Evolutionary conservation across 2,888 invertebrate species (phyloP).

Genomic region (Pediacus dermestoides): DNA sequence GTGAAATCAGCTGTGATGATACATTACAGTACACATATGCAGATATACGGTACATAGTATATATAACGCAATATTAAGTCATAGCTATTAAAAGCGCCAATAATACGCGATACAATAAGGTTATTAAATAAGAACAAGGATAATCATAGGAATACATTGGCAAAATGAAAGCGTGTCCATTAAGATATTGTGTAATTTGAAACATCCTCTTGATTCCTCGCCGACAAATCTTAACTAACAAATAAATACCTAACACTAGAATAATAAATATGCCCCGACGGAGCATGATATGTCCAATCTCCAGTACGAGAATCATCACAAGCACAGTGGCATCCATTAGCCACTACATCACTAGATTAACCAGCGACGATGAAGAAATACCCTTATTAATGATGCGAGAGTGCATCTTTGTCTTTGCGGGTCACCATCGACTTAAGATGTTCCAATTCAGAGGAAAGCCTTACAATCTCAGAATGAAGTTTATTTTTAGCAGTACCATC

Average conservation of each 20-base stretch:
- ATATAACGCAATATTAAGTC: constrained; percentile 24
- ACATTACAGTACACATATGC: constrained; percentile 27
- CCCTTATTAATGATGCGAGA: constrained; percentile 10
- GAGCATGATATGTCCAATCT: constrained; percentile 43
- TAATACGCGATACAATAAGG: constrained; percentile 26
- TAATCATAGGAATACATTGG: constrained; percentile 37
- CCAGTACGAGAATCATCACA: constrained; percentile 38
- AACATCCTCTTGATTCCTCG: constrained; percentile 24
- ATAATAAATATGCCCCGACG: constrained; percentile 39
- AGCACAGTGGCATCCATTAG: constrained; percentile 20
- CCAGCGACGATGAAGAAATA: constrained; percentile 1
- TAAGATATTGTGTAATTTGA: constrained; percentile 35
- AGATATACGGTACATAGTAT: constrained; percentile 15
- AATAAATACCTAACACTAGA: constrained; percentile 44
- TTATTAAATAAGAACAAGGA: constrained; percentile 26
- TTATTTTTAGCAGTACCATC: constrained; percentile 66
- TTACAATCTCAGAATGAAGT: constrained; percentile 80
- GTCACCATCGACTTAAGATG: constrained; percentile 81
- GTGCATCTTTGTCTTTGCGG: constrained; percentile 50
- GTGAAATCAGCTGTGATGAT: constrained; percentile 32
- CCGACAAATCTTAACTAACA: constrained; percentile 29
- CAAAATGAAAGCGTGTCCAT: constrained; percentile 36
- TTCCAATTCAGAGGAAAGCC: constrained; percentile 87
- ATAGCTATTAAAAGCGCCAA: constrained; percentile 32
- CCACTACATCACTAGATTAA: constrained; percentile 1